A percentile compares a stretch with the other conserved stretches of the same genome.
These are phyloP conservation scores for Yponomeuta evonymella DNA, from an alignment of 2,888 invertebrate species.

Conservation along the genomic window DNA sequence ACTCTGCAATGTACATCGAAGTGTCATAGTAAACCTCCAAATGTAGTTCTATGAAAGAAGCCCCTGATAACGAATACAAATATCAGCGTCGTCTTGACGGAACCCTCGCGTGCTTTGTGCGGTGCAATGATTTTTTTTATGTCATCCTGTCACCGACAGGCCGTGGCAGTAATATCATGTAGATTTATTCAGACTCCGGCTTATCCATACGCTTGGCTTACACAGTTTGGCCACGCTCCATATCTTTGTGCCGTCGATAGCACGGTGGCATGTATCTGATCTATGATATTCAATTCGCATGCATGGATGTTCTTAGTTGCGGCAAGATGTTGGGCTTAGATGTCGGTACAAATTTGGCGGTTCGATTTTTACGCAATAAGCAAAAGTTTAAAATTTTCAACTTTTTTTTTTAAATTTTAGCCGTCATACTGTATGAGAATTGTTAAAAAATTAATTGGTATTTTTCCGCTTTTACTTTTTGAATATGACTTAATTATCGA, in stretches of 20 bases:
- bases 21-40: too few relatives aligned
- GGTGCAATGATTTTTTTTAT: slow-evolving; percentile 33
- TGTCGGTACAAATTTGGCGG: neutral
- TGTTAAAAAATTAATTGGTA: too few relatives aligned
- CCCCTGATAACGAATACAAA: neutral
- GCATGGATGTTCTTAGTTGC: slow-evolving; percentile 7
- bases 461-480: too few relatives aligned
- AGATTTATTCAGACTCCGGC: slow-evolving; percentile 63
- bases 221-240: slow-evolving; percentile 51
- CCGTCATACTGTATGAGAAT: too few relatives aligned
- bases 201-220: slow-evolving; percentile 60
- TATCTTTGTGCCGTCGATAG: slow-evolving; percentile 54
- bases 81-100: slow-evolving; percentile 4
- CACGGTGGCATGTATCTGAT: slow-evolving; percentile 38
- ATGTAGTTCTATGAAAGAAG: neutral
- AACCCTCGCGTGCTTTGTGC: slow-evolving; percentile 12
- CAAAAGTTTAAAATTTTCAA: too few relatives aligned
- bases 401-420: too few relatives aligned
- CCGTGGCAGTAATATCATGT: slow-evolving; percentile 39
- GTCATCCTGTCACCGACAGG: slow-evolving; percentile 43
- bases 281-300: slow-evolving; percentile 22
- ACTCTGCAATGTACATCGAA: too few relatives aligned
- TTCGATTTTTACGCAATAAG: neutral
- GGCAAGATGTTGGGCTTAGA: neutral
- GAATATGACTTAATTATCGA: too few relatives aligned